Evolutionary conservation across 2,888 invertebrate genomes (phyloP).

Genomic region (Campaea margaritaria): DNA sequence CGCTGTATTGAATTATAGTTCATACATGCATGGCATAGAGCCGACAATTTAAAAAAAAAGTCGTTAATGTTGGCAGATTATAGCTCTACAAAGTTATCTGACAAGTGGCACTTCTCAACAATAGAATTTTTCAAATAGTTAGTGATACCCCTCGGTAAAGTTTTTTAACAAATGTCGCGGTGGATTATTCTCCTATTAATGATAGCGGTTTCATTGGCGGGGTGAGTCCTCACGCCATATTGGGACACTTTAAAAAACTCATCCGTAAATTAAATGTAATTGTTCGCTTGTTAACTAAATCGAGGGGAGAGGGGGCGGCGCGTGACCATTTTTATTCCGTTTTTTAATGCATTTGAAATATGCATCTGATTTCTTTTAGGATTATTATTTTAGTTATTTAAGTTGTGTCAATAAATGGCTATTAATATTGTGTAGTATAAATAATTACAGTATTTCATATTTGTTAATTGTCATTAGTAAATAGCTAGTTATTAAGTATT

Average conservation of each 20-base stretch:
- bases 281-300: slow-evolving; percentile 80
- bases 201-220: slow-evolving; percentile 60
- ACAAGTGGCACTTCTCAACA: slow-evolving; percentile 76
- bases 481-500: too few relatives aligned
- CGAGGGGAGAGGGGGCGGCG: slow-evolving; percentile 58
- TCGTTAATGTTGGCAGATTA: slow-evolving; percentile 33
- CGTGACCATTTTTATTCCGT: slow-evolving; percentile 42
- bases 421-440: too few relatives aligned
- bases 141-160: slow-evolving; percentile 76
- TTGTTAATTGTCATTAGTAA: too few relatives aligned
- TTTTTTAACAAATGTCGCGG: slow-evolving; percentile 84
- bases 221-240: slow-evolving; percentile 59
- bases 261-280: slow-evolving; percentile 84
- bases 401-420: too few relatives aligned
- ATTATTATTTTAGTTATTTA: too few relatives aligned
- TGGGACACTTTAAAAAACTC: slow-evolving; percentile 81
- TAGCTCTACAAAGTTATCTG: slow-evolving; percentile 46
- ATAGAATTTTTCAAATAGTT: slow-evolving; percentile 75
- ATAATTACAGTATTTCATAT: too few relatives aligned
- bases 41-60: slow-evolving; percentile 18
- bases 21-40: slow-evolving; percentile 30
- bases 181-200: slow-evolving; percentile 60
- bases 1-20: slow-evolving; percentile 23
- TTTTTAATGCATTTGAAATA: slow-evolving; percentile 35
- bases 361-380: neutral